phyloP scores from a whole-genome alignment of 1,140 invertebrate genomes.

The Nasonia longicornis region DNA sequence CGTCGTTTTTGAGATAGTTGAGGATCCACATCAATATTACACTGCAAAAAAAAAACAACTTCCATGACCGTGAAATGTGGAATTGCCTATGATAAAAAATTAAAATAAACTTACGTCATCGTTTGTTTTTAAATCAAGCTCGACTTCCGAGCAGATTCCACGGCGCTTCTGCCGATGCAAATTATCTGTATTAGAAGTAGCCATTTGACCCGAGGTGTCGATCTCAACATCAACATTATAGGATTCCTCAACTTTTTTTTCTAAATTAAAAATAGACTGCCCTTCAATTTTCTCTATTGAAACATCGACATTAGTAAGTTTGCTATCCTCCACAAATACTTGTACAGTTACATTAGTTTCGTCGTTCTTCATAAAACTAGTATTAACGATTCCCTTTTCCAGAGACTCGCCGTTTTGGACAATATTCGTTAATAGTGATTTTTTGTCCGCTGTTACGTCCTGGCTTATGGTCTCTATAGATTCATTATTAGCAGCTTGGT shows the following conservation, averaged over 20 bases:
- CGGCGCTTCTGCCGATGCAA: slow-evolving; percentile 70
- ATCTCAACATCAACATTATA: slow-evolving; percentile 12
- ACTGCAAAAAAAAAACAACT: slow-evolving; percentile 15
- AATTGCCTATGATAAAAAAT: neutral
- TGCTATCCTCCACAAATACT: slow-evolving; percentile 43
- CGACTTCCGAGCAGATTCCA: slow-evolving; percentile 70
- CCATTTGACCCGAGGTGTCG: neutral
- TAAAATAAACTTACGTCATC: slow-evolving; percentile 21
- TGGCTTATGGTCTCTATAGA: slow-evolving; percentile 38
- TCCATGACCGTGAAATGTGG: neutral
- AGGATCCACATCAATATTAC: slow-evolving; percentile 45
- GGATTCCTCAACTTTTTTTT: slow-evolving; percentile 12
- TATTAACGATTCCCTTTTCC: slow-evolving; percentile 58
- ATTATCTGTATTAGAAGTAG: slow-evolving; percentile 50
- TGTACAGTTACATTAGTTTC: slow-evolving; percentile 51
- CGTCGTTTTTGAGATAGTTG: slow-evolving; percentile 56
- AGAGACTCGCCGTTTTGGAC: slow-evolving; percentile 54
- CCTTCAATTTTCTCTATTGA: slow-evolving; percentile 25
- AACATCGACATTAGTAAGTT: slow-evolving; percentile 35
- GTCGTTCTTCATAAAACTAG: slow-evolving; percentile 52
- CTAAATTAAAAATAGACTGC: neutral
- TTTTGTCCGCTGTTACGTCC: slow-evolving; percentile 60
- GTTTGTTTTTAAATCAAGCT: slow-evolving; percentile 50
- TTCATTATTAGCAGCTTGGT: slow-evolving; percentile 27
- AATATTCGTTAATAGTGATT: slow-evolving; percentile 59